Percentiles rank a stretch among this genome's conserved stretches.
Conservation (phyloP, 2,888 invertebrate genomes). For the Cryptus armator region DNA sequence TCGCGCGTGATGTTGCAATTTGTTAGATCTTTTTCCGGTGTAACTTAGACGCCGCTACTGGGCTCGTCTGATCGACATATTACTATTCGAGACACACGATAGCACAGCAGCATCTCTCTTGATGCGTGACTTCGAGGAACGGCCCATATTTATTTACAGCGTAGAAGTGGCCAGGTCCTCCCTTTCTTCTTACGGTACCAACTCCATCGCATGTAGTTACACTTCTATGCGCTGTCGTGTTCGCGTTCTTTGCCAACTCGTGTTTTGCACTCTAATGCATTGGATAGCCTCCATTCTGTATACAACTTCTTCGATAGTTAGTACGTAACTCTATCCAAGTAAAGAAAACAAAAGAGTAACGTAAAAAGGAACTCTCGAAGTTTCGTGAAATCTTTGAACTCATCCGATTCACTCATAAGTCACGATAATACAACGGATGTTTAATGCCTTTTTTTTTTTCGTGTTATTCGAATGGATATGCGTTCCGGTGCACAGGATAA, state of each 20-base stretch:
- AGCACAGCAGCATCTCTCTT: conserved; percentile 55
- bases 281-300: neutral
- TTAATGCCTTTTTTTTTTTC: conserved; percentile 3
- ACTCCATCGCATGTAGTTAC: neutral
- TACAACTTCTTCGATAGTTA: neutral
- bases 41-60: conserved; percentile 9
- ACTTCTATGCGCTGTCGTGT: neutral
- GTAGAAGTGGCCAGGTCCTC: conserved; percentile 16
- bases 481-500: conserved; percentile 53
- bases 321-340: neutral
- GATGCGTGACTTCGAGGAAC: conserved; percentile 73
- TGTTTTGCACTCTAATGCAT: neutral
- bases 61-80: conserved; percentile 26
- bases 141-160: conserved; percentile 74
- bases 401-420: neutral
- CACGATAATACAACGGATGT: neutral
- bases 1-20: neutral
- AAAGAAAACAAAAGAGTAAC: neutral
- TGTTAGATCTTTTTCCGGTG: conserved; percentile 4
- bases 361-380: neutral
- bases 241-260: conserved; percentile 31
- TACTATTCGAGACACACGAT: conserved; percentile 67
- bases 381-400: neutral
- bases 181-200: conserved; percentile 12
- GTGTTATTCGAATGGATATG: conserved; percentile 42